Conservation (phyloP, 2,888 invertebrate genomes). For the Cheilosia vernalis region DNA sequence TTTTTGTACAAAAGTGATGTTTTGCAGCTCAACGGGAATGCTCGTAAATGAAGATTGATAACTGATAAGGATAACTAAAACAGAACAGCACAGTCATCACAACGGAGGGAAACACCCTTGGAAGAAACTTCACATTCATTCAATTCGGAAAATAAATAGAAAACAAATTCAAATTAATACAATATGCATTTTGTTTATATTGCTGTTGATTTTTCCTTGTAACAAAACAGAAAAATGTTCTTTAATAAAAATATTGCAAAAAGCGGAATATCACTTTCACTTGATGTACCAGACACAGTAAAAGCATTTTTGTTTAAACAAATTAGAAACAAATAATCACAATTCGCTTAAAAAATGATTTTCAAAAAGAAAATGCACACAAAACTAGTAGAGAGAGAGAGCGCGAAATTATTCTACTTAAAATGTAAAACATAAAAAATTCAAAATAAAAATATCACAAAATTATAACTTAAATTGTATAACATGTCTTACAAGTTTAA, state of each 20-base stretch:
- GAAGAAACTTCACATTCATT: conserved; percentile 46
- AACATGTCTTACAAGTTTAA: conserved; percentile 30
- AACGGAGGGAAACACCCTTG: conserved; percentile 20
- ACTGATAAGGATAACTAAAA: background rate
- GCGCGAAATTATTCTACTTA: conserved; percentile 20
- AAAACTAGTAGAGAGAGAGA: conserved; percentile 5
- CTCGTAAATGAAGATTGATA: conserved; percentile 1
- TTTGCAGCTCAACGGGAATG: conserved; percentile 45
- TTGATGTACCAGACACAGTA: conserved; percentile 60
- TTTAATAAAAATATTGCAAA: conserved; percentile 13
- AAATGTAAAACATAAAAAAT: conserved; percentile 23
- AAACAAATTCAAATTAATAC: conserved; percentile 14
- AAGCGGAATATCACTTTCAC: conserved; percentile 44
- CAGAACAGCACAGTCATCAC: conserved; percentile 26
- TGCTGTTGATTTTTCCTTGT: conserved; percentile 6
- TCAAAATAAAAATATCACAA: conserved; percentile 59
- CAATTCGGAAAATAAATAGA: conserved; percentile 18
- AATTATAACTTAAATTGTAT: conserved; percentile 43
- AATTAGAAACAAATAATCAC: conserved; percentile 61
- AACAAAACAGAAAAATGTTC: conserved; percentile 25
- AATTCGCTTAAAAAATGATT: conserved; percentile 44
- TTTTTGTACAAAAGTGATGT: conserved; percentile 70
- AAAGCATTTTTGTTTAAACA: conserved; percentile 40
- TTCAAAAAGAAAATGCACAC: conserved; percentile 25
- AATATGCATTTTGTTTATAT: conserved; percentile 24